A percentile compares a stretch with the other conserved stretches of the same genome.
Conservation (phyloP, 2,113 vertebrate genomes). For the Halcyon malimbica region DNA sequence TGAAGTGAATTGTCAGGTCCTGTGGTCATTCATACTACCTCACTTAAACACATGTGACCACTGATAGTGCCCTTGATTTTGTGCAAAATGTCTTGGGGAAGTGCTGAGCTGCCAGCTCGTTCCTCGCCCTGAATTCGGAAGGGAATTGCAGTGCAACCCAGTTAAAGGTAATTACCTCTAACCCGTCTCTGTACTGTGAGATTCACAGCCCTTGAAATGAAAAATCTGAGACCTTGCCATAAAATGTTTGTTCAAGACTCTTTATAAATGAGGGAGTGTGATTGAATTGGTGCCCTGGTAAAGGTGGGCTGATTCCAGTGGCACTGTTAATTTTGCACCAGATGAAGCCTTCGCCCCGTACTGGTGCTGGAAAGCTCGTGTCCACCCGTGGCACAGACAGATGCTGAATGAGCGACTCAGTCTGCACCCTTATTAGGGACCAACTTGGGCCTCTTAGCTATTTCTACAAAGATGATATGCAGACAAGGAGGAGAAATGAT, state of each 20-base stretch:
- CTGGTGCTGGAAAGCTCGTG: neutral
- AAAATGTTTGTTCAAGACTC: constrained; percentile 15
- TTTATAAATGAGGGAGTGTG: neutral
- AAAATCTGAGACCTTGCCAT: constrained; percentile 16
- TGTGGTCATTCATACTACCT: neutral
- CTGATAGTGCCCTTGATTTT: neutral
- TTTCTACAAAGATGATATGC: neutral
- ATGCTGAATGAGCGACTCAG: rapidly evolving
- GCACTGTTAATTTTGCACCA: neutral
- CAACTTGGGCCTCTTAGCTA: neutral
- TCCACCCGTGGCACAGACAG: neutral
- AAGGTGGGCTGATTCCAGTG: neutral
- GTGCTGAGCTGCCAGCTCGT: neutral
- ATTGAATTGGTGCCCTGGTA: neutral
- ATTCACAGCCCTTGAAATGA: constrained; percentile 26
- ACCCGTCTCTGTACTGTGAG: neutral
- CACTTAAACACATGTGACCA: neutral
- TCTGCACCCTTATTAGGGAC: neutral
- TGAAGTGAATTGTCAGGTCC: rapidly evolving
- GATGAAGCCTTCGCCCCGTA: neutral
- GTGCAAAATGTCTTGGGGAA: neutral
- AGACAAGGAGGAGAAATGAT: neutral
- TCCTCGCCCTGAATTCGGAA: neutral
- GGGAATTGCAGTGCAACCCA: neutral
- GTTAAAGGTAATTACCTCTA: neutral